phyloP scores from a whole-genome alignment of 1,140 invertebrate genomes.

The Melitaea cinxia region DNA sequence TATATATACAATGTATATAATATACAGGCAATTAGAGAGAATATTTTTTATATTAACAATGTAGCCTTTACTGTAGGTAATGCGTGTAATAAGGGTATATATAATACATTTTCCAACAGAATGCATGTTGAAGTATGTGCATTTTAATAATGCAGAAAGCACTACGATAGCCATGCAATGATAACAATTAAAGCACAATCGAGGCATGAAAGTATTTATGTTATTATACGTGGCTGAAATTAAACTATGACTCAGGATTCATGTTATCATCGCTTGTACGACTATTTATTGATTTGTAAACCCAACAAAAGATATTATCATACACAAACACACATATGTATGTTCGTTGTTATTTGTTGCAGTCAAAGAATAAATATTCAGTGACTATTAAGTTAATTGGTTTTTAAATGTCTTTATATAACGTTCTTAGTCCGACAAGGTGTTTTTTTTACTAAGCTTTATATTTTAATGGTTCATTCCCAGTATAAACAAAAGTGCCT shows the following conservation, averaged over 20 bases:
- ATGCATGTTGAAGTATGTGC: not conserved
- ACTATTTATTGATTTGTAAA: not conserved
- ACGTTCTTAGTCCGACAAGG: no score
- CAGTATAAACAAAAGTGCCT: no score
- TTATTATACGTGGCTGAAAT: not conserved
- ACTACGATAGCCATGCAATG: not conserved
- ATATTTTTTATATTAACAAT: not conserved
- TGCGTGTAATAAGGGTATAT: no score
- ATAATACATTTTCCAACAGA: not conserved
- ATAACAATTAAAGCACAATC: constrained; percentile 9
- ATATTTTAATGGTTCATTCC: no score
- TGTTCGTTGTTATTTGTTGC: no score
- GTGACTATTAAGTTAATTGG: no score
- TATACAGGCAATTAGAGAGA: not conserved
- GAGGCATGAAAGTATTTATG: not conserved
- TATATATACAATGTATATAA: constrained; percentile 8
- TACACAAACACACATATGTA: no score
- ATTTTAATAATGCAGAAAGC: constrained; percentile 16
- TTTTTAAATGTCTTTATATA: no score
- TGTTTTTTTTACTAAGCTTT: no score
- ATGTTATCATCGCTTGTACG: not conserved
- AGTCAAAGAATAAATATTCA: no score
- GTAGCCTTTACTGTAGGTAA: not conserved
- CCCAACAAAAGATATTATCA: no score
- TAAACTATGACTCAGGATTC: not conserved